Percentiles rank a stretch among this genome's conserved stretches.
Conservation (phyloP, 1,140 invertebrate species). For the Trachymyrmex cornetzi region DNA sequence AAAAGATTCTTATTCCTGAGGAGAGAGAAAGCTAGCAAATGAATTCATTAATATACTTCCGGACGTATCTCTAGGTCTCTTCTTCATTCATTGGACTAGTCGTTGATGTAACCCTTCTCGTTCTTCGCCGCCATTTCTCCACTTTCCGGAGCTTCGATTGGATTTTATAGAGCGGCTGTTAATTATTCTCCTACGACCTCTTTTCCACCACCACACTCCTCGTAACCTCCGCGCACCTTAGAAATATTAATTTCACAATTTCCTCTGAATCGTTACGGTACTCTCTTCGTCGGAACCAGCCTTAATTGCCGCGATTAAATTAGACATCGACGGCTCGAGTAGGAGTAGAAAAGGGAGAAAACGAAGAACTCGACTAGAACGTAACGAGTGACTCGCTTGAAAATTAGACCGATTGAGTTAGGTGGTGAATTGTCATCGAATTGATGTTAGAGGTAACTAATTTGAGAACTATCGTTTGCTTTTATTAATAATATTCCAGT, state of each 20-base stretch:
- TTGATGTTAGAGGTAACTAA: slow-evolving; percentile 26
- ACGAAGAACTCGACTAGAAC: slow-evolving; percentile 25
- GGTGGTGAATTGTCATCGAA: slow-evolving; percentile 37
- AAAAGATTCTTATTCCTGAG: slow-evolving; percentile 41
- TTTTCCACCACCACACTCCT: slow-evolving; percentile 25
- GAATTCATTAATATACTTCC: slow-evolving; percentile 64
- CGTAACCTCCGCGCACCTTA: slow-evolving; percentile 32
- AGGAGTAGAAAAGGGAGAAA: slow-evolving; percentile 47
- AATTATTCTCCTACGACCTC: slow-evolving; percentile 71
- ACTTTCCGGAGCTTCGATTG: slow-evolving; percentile 65
- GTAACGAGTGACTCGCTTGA: slow-evolving; percentile 46
- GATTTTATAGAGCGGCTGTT: slow-evolving; percentile 71
- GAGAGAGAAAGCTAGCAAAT: slow-evolving; percentile 48
- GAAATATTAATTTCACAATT: slow-evolving; percentile 77
- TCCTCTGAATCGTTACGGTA: slow-evolving; percentile 67
- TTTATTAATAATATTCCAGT: background rate
- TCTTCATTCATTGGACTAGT: slow-evolving; percentile 59
- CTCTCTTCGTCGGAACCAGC: slow-evolving; percentile 49
- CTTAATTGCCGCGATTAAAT: slow-evolving; percentile 78
- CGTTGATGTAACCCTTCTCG: slow-evolving; percentile 33
- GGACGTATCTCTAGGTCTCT: slow-evolving; percentile 31
- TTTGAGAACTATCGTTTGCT: background rate
- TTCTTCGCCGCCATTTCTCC: background rate
- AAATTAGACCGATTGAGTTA: slow-evolving; percentile 56
- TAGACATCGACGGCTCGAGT: slow-evolving; percentile 68